Evolutionary conservation across 2,113 vertebrate genomes (phyloP).

Genomic region (Todiramphus chloris): DNA sequence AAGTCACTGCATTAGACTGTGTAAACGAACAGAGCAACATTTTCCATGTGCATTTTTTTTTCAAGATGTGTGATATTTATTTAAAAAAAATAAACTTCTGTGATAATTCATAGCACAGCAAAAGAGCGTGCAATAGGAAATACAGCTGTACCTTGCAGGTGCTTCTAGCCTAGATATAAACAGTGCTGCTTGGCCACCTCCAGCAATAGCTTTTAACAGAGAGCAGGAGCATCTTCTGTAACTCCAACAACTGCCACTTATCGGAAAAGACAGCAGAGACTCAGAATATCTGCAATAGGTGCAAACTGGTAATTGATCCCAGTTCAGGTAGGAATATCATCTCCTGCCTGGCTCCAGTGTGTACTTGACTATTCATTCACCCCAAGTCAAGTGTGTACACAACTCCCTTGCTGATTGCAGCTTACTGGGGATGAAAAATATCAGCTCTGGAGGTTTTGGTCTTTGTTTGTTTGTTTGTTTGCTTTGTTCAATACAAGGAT

Average conservation of each 20-base stretch:
- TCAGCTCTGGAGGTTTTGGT: neutral
- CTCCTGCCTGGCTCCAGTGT: neutral
- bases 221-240: neutral
- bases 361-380: neutral
- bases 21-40: neutral
- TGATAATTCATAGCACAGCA: neutral
- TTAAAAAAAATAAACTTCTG: constrained; percentile 1
- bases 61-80: neutral
- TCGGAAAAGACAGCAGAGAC: neutral
- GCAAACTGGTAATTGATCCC: neutral
- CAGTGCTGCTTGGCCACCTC: neutral
- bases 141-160: constrained; percentile 8
- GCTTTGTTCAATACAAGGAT: neutral
- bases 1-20: neutral
- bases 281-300: neutral
- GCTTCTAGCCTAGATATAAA: neutral
- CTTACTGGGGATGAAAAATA: neutral
- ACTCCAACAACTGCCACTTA: neutral
- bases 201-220: neutral
- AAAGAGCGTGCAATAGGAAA: neutral
- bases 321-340: neutral
- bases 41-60: neutral
- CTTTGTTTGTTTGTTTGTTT: neutral
- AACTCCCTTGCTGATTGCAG: accelerated
- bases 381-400: neutral